phyloP scores from a whole-genome alignment of 2,888 invertebrate species.

The Protonemura montana region DNA sequence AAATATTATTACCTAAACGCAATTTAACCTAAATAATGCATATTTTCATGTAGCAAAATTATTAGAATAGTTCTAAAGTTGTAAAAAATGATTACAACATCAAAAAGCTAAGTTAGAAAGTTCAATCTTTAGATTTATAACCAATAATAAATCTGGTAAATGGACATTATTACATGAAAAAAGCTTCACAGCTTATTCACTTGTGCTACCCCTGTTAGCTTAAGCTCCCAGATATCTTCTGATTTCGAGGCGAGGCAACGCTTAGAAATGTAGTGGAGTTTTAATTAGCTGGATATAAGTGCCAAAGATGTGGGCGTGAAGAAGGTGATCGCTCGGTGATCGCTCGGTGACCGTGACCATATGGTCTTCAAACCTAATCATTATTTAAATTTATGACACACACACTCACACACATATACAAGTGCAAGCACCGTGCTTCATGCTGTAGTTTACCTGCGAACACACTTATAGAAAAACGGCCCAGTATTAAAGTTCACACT shows the following conservation, averaged over 20 bases:
- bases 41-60: too few relatives aligned
- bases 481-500: not conserved
- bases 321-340: slow-evolving; percentile 20
- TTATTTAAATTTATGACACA: slow-evolving; percentile 39
- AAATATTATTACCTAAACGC: too few relatives aligned
- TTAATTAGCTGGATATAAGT: slow-evolving; percentile 44
- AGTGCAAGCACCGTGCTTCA: not conserved
- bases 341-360: slow-evolving; percentile 35
- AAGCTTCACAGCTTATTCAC: too few relatives aligned
- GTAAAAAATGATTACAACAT: too few relatives aligned
- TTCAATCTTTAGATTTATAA: too few relatives aligned
- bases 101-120: too few relatives aligned
- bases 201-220: not conserved
- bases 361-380: slow-evolving; percentile 39
- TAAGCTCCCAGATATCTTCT: not conserved
- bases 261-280: slow-evolving; percentile 22
- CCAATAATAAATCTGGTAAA: too few relatives aligned
- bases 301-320: slow-evolving; percentile 39
- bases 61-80: too few relatives aligned
- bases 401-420: slow-evolving; percentile 23
- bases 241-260: slow-evolving; percentile 25
- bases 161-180: too few relatives aligned
- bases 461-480: not conserved
- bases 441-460: not conserved
- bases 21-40: too few relatives aligned